A percentile compares a stretch with the other conserved stretches of the same genome.
phyloP scores from a whole-genome alignment of 2,113 vertebrate genomes.

The Calyptomena viridis region DNA sequence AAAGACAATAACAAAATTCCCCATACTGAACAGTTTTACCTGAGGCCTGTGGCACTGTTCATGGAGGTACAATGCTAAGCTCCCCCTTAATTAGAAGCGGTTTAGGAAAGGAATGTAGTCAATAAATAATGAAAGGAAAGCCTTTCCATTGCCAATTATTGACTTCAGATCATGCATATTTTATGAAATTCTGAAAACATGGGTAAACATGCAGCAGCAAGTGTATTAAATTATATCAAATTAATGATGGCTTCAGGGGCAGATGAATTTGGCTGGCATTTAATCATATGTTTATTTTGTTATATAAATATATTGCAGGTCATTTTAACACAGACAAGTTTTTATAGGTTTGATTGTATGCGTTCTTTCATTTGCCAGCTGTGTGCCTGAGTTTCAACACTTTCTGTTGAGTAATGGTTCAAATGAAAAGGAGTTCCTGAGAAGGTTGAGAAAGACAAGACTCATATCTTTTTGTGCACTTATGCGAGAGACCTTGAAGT shows the following conservation, averaged over 20 bases:
- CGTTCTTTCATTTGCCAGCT: background rate
- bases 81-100: background rate
- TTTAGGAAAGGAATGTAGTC: background rate
- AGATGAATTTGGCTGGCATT: slow-evolving; percentile 20
- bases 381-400: background rate
- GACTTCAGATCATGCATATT: slow-evolving; percentile 23
- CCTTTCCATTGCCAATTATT: background rate
- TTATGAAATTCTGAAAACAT: slow-evolving; percentile 27
- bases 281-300: slow-evolving; percentile 40
- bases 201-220: background rate
- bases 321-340: background rate
- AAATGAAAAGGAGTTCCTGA: background rate
- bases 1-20: background rate
- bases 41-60: background rate
- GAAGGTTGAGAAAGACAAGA: background rate
- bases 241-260: slow-evolving; percentile 26
- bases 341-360: background rate
- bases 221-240: slow-evolving; percentile 6
- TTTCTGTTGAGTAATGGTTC: background rate
- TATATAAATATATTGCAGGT: slow-evolving; percentile 16
- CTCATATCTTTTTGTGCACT: background rate
- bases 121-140: slow-evolving; percentile 9
- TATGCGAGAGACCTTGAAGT: accelerated
- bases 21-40: background rate
- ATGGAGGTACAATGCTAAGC: background rate